Evolutionary conservation across 1,140 invertebrate genomes (phyloP), one percentile per base, ranked within the genome.

Genomic region (Lepidurus arcticus): DNA sequence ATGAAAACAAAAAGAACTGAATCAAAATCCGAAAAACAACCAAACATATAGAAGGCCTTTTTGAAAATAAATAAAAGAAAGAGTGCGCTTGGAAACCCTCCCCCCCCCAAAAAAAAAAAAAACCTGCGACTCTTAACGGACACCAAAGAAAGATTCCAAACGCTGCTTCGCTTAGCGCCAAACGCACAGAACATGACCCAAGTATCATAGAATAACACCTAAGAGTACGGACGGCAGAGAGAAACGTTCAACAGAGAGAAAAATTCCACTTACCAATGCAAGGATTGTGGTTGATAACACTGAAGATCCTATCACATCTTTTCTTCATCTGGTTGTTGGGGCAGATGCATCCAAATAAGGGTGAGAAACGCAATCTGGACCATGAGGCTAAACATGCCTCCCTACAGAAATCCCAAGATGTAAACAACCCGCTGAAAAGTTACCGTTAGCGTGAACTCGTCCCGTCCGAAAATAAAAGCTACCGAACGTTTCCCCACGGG

Each of bases 261-360:
- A 76, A 43, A 24, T 2, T 43, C 78, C 85, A 92, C 93, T 94
- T 89, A 95, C 94, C 93, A 83, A 95, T 91, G 86, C 94, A 95
- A 21, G 93, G 93, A 87, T 95, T 95, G 86, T 94, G 92, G 88
- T 95, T 94, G 83, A 95, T 92, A 83, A 91, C 89, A 79, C 89
- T 89, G 86, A 94, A 95, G 84, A 94, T 93, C 81, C 91, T 87
- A 84, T 95, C 92, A 86, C 94, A 95, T 81, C 91, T 89, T 82
- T 91, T 92, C 88, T 94, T 94, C 87, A 92, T 91, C 85, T 93
- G 91, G 82, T 93, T 93, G 83, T 92, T 93, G 76, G 94, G 93
- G 85, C 94, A 95, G 81, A 95, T 94, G 86, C 93, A 95, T 13
- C 94, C 94, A 85, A 95, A 95, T 88, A 95, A 91, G 3, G 93